A percentile compares a stretch with the other conserved stretches of the same genome.
These are phyloP conservation scores for Ophion ventricosus DNA, from an alignment of 2,888 invertebrate genomes.

Conservation along the genomic window DNA sequence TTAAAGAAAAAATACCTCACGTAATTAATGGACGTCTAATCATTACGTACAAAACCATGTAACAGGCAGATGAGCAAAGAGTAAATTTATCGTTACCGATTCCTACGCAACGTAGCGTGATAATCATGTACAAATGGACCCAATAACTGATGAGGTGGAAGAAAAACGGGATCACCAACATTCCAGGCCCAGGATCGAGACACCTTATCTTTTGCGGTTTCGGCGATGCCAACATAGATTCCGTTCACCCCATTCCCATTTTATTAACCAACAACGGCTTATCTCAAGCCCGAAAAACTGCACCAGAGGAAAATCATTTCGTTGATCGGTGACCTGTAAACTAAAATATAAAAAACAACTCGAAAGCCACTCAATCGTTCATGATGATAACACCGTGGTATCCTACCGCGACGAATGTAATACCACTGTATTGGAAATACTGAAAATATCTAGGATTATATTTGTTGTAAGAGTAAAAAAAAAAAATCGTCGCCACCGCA, in stretches of 20 bases:
- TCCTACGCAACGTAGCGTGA: not conserved
- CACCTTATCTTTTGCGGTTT: constrained; percentile 36
- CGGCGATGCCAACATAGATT: constrained; percentile 20
- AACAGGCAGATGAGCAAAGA: too few species aligned
- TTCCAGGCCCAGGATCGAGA: not conserved
- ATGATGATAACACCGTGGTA: not conserved
- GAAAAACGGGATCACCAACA: not conserved
- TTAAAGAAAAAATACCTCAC: too few species aligned
- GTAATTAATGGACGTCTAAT: too few species aligned
- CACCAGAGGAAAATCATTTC: constrained; percentile 16
- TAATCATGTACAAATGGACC: too few species aligned
- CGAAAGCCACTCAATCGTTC: constrained; percentile 15
- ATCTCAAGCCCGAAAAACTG: not conserved
- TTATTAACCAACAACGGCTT: constrained; percentile 43
- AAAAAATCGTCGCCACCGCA: not conserved
- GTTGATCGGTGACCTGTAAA: constrained; percentile 27
- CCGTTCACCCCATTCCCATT: constrained; percentile 16
- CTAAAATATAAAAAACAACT: constrained; percentile 3
- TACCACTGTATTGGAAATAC: not conserved
- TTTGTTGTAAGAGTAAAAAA: not conserved
- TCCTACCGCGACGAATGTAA: not conserved
- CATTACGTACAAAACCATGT: too few species aligned
- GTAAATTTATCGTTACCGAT: too few species aligned
- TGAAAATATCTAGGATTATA: constrained; percentile 32
- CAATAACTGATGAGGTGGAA: not conserved